These are phyloP conservation scores for Podilymbus podiceps DNA, from an alignment of 2,113 vertebrate genomes.

Conservation along the genomic window DNA sequence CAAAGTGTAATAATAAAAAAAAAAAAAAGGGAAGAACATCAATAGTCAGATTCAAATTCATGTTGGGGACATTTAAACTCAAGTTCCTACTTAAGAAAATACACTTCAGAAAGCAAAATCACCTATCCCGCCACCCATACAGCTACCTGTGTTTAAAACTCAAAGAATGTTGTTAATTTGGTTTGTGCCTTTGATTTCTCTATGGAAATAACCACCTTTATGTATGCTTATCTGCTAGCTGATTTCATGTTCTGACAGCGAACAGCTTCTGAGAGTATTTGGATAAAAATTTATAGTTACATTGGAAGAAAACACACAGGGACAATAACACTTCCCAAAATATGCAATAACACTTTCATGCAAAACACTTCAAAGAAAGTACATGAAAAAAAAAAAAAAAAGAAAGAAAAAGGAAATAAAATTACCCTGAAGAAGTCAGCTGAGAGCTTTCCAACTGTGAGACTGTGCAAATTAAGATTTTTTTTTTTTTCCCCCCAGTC, in stretches of 20 bases:
- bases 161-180: slow-evolving; percentile 51
- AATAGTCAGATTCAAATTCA: not conserved
- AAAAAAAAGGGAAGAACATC: not conserved
- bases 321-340: slow-evolving; percentile 50
- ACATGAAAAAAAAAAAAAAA: not conserved
- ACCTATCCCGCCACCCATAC: slow-evolving; percentile 34
- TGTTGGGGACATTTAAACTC: slow-evolving; percentile 3
- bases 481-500: not conserved
- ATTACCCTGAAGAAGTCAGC: slow-evolving; percentile 28
- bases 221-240: slow-evolving; percentile 22
- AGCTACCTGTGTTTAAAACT: slow-evolving; percentile 40
- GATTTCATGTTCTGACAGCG: slow-evolving; percentile 56
- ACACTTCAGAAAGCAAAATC: not conserved
- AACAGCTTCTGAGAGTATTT: slow-evolving; percentile 47
- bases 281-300: slow-evolving; percentile 46
- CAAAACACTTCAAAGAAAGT: slow-evolving; percentile 60
- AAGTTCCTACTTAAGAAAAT: not conserved
- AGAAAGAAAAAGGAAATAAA: not conserved
- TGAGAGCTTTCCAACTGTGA: slow-evolving; percentile 28
- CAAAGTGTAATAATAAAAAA: not conserved
- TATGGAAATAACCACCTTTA: slow-evolving; percentile 50
- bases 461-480: not conserved
- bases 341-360: slow-evolving; percentile 25
- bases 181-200: slow-evolving; percentile 50
- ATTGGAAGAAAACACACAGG: slow-evolving; percentile 29